These are phyloP conservation scores for Trogon melanurus DNA, from an alignment of 2,113 vertebrate genomes.

Conservation along the genomic window DNA sequence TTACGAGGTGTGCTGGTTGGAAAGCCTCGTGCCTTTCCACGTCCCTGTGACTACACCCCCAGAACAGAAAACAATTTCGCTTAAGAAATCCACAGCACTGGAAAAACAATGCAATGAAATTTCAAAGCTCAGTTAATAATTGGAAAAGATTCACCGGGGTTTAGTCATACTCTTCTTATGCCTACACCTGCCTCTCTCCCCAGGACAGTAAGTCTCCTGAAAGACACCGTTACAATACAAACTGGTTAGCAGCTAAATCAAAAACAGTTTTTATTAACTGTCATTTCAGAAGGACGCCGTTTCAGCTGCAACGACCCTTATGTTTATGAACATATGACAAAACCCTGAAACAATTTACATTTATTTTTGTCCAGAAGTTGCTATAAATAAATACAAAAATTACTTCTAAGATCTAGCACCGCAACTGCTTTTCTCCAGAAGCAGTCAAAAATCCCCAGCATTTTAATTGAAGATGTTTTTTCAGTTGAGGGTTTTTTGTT, in stretches of 20 bases:
- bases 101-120: neutral
- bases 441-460: neutral
- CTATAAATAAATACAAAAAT: neutral
- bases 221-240: neutral
- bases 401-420: neutral
- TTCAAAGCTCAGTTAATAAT: neutral
- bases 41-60: neutral
- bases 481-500: neutral
- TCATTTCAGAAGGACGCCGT: conserved; percentile 29
- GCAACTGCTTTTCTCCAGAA: neutral
- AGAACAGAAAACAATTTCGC: neutral
- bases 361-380: conserved; percentile 36
- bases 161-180: neutral
- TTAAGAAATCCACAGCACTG: neutral
- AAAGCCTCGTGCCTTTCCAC: neutral
- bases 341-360: conserved; percentile 25
- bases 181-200: neutral
- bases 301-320: conserved; percentile 34
- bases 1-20: fast-evolving
- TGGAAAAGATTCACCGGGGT: neutral
- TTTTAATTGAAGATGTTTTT: conserved; percentile 9
- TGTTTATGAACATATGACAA: neutral
- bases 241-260: conserved; percentile 6
- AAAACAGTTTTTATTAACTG: conserved; percentile 33
- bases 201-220: neutral